A percentile compares a stretch with the other conserved stretches of the same genome.
Evolutionary conservation across 2,113 vertebrate species (phyloP).

Genomic region (Serinus canaria): DNA sequence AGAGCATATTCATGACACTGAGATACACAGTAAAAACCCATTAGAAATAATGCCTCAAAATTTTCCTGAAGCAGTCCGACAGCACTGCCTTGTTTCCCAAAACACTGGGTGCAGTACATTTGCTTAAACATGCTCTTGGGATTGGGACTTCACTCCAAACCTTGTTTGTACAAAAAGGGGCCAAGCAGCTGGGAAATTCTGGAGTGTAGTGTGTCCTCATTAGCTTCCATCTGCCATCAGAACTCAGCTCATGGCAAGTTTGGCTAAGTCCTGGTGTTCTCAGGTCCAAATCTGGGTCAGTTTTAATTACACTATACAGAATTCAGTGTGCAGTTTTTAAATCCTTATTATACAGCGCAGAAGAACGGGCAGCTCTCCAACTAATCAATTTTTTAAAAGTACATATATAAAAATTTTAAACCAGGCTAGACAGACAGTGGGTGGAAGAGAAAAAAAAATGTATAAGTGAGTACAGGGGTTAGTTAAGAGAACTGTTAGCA

Average conservation of each 20-base stretch:
- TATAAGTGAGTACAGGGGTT: slow-evolving; percentile 76
- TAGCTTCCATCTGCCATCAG: slow-evolving; percentile 83
- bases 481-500: slow-evolving; percentile 78
- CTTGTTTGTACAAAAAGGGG: slow-evolving; percentile 82
- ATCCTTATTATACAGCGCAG: slow-evolving; percentile 80
- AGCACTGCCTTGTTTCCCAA: slow-evolving; percentile 67
- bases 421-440: slow-evolving; percentile 77
- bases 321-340: slow-evolving; percentile 78
- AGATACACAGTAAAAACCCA: slow-evolving; percentile 17
- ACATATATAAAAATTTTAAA: slow-evolving; percentile 86
- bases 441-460: slow-evolving; percentile 63
- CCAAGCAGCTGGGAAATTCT: slow-evolving; percentile 85
- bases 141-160: slow-evolving; percentile 80
- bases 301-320: slow-evolving; percentile 84
- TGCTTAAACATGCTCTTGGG: slow-evolving; percentile 76
- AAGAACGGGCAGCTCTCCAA: slow-evolving; percentile 79
- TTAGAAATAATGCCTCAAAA: slow-evolving; percentile 34
- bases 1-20: neutral
- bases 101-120: slow-evolving; percentile 75
- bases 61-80: slow-evolving; percentile 59
- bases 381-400: slow-evolving; percentile 86
- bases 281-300: slow-evolving; percentile 84
- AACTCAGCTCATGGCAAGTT: slow-evolving; percentile 84
- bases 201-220: slow-evolving; percentile 82
- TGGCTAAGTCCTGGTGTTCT: slow-evolving; percentile 81